A percentile compares a stretch with the other conserved stretches of the same genome.
phyloP scores from a whole-genome alignment of 2,888 invertebrate genomes.

The Nephrotoma flavescens region DNA sequence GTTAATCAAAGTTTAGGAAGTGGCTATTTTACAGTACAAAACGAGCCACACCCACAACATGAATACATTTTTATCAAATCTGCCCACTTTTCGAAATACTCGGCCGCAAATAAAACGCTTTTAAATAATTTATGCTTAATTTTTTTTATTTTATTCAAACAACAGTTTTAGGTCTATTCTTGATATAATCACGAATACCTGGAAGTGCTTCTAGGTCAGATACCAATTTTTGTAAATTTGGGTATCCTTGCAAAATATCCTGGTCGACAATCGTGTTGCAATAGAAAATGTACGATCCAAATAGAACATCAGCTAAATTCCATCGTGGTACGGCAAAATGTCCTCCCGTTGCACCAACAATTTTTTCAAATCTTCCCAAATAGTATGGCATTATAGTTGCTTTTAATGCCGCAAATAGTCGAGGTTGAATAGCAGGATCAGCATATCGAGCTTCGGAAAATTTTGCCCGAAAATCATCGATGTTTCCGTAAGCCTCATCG shows the following conservation, averaged over 20 bases:
- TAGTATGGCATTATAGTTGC: background rate
- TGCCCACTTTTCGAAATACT: too few relatives aligned
- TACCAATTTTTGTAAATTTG: background rate
- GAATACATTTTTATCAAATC: too few relatives aligned
- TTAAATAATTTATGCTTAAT: background rate
- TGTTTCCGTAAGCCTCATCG: background rate
- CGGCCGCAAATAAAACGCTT: too few relatives aligned
- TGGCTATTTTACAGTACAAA: too few relatives aligned
- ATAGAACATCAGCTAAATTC: background rate
- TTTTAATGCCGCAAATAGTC: background rate
- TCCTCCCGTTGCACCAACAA: background rate
- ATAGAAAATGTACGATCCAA: background rate
- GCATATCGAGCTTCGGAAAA: background rate
- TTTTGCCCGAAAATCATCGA: background rate
- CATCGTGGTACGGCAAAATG: background rate
- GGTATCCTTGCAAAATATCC: background rate
- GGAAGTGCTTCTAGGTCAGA: background rate
- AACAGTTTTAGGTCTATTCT: background rate
- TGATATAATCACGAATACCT: background rate
- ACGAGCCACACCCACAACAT: too few relatives aligned
- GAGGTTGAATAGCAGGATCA: background rate
- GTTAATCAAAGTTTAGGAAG: too few relatives aligned
- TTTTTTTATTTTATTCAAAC: background rate
- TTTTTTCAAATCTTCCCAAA: background rate
- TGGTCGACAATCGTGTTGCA: background rate